phyloP scores from a whole-genome alignment of 2,113 vertebrate species.

The Condylura cristata region DNA sequence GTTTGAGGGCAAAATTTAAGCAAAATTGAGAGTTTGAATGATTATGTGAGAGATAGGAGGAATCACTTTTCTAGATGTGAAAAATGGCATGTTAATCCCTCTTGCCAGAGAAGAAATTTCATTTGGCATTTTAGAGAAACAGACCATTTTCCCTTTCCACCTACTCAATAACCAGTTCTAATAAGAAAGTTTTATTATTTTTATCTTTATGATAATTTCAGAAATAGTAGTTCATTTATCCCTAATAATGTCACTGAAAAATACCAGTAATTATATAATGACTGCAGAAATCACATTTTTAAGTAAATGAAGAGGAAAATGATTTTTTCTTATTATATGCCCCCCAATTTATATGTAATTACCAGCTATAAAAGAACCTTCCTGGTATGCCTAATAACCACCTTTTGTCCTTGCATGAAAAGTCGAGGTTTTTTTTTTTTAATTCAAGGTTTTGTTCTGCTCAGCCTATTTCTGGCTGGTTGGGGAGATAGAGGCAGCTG shows the following conservation, averaged over 20 bases:
- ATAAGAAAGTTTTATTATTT: constrained; percentile 85
- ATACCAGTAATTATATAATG: constrained; percentile 91
- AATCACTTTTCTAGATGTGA: constrained; percentile 59
- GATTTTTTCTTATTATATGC: constrained; percentile 86
- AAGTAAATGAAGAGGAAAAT: constrained; percentile 89
- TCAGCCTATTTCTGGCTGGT: constrained; percentile 88
- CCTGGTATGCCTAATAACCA: constrained; percentile 90
- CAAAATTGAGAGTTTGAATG: constrained; percentile 61
- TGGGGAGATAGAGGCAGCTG: constrained; percentile 87
- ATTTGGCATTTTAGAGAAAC: constrained; percentile 73
- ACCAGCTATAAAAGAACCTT: constrained; percentile 89
- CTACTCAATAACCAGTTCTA: constrained; percentile 75
- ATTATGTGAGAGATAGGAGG: constrained; percentile 47
- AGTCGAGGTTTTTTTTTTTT: constrained; percentile 86
- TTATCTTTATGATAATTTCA: constrained; percentile 85
- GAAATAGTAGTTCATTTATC: constrained; percentile 84
- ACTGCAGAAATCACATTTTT: constrained; percentile 87
- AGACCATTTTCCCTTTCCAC: constrained; percentile 61
- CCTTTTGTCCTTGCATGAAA: constrained; percentile 90
- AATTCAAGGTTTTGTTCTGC: constrained; percentile 89
- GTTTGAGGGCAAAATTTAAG: constrained; percentile 53
- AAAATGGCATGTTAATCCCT: constrained; percentile 71
- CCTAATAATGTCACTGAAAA: constrained; percentile 87
- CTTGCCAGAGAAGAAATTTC: constrained; percentile 76
- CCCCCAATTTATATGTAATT: constrained; percentile 91